Conservation (phyloP, 2,113 vertebrate genomes). For the Gnathonemus longibarbis region DNA sequence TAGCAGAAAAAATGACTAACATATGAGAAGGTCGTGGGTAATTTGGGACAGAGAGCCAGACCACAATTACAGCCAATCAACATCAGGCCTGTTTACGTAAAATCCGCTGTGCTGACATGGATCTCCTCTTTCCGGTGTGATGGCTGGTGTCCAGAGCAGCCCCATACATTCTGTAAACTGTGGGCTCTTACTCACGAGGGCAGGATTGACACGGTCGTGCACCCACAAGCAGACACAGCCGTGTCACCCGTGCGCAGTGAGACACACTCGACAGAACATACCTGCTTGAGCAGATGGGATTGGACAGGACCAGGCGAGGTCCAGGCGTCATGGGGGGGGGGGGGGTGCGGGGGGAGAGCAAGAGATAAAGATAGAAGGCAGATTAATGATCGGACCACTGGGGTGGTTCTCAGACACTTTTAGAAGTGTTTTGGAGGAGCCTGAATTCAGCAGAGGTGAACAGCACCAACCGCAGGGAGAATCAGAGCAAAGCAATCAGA, state of each 20-base stretch:
- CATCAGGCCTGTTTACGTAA: not conserved
- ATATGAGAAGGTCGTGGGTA: conserved; percentile 46
- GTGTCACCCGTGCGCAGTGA: not conserved
- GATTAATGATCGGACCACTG: not conserved
- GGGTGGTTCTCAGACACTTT: not conserved
- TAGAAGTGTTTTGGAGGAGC: not conserved
- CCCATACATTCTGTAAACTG: not conserved
- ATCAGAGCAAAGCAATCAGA: not conserved
- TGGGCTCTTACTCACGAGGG: not conserved
- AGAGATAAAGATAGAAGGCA: conserved; percentile 1
- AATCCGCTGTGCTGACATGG: not conserved
- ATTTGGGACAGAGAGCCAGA: conserved; percentile 12
- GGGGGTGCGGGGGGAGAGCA: not conserved
- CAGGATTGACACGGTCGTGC: not conserved
- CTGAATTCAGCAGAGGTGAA: not conserved
- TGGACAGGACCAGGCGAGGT: not conserved
- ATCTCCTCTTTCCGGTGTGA: not conserved
- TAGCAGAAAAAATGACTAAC: conserved; percentile 51
- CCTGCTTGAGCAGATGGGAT: conserved; percentile 30
- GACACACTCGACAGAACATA: conserved; percentile 21
- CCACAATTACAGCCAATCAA: conserved; percentile 1
- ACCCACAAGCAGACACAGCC: not conserved
- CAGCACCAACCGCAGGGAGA: not conserved
- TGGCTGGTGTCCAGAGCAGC: not conserved
- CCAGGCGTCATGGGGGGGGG: not conserved